A percentile compares a stretch with the other conserved stretches of the same genome.
Conservation (phyloP, 2,113 vertebrate genomes). For the Antechinus stuartii region DNA sequence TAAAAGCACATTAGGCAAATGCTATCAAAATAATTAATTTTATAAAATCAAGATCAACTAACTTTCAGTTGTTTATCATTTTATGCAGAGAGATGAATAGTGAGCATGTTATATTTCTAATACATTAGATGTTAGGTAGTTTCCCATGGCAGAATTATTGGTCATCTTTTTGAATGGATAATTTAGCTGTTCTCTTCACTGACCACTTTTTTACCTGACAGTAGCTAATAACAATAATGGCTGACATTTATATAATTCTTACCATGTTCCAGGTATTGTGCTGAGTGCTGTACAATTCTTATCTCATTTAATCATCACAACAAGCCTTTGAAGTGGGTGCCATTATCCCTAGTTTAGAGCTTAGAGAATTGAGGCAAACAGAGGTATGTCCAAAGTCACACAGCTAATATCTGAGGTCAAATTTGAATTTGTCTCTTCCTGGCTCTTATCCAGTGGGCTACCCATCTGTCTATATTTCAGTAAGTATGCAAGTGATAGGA, state of each 20-base stretch:
- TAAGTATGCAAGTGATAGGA: too few relatives aligned
- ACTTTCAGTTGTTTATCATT: not conserved
- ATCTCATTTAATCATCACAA: not conserved
- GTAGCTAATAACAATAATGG: not conserved
- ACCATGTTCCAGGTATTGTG: not conserved
- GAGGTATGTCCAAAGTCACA: too few relatives aligned
- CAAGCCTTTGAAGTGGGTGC: not conserved
- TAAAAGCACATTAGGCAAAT: not conserved
- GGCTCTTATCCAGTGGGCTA: too few relatives aligned
- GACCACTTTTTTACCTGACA: not conserved
- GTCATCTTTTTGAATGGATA: not conserved
- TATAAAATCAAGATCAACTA: not conserved
- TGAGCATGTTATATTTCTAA: not conserved
- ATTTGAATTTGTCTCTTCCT: too few relatives aligned
- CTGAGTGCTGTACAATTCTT: not conserved
- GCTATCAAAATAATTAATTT: not conserved
- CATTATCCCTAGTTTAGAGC: not conserved
- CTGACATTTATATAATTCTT: not conserved
- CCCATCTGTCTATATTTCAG: too few relatives aligned
- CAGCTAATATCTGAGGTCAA: too few relatives aligned
- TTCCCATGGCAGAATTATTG: not conserved
- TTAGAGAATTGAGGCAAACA: not conserved
- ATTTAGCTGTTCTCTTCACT: not conserved
- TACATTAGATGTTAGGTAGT: not conserved
- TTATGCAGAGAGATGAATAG: not conserved